Conservation (phyloP, 2,113 vertebrate genomes). For the Pogona vitticeps region DNA sequence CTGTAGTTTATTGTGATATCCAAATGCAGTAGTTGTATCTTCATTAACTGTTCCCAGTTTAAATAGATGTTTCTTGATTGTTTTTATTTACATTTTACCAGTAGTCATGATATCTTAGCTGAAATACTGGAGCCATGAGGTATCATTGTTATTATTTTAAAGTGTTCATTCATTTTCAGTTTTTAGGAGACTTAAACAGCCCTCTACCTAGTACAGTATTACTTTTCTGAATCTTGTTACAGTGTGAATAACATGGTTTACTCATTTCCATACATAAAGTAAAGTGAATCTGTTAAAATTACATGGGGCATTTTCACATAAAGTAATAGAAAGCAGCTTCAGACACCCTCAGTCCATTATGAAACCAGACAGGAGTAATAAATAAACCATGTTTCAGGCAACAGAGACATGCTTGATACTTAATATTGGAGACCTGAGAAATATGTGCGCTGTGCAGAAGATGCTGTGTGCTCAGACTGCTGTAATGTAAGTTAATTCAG, state of each 20-base stretch:
- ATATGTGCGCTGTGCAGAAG: constrained; percentile 36
- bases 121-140: neutral
- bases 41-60: neutral
- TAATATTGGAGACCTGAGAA: constrained; percentile 39
- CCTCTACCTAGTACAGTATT: neutral
- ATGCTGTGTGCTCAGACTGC: constrained; percentile 27
- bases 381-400: constrained; percentile 9
- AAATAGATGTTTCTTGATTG: neutral
- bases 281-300: neutral
- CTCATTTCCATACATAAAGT: neutral
- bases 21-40: neutral
- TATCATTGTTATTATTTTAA: neutral
- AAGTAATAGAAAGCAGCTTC: neutral
- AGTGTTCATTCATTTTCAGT: neutral
- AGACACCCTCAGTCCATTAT: neutral
- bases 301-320: neutral
- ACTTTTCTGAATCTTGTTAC: neutral
- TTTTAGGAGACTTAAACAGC: neutral
- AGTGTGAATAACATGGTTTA: neutral
- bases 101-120: neutral
- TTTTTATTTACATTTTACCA: neutral
- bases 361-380: constrained; percentile 12
- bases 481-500: neutral
- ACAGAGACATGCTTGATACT: constrained; percentile 42
- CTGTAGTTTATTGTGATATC: neutral